Percentiles rank a stretch among this genome's conserved stretches.
Evolutionary conservation across 2,113 vertebrate species (phyloP).

Genomic region (Chlorodrepanis virens): DNA sequence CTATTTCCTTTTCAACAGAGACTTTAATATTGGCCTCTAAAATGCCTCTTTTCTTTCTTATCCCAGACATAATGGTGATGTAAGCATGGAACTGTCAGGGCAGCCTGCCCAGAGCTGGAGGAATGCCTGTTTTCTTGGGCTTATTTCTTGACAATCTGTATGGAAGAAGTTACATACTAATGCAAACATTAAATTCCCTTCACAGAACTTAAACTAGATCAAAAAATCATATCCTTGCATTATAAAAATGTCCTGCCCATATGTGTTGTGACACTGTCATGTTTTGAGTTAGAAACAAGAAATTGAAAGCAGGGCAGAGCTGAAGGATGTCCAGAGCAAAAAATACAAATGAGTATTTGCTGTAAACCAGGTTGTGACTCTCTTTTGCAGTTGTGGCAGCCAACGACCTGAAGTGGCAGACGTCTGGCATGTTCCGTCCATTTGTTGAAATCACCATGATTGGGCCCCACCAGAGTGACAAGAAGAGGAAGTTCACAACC

Average conservation of each 20-base stretch:
- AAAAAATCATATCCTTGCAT: background rate
- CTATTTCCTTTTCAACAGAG: background rate
- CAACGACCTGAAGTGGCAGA: slow-evolving; percentile 96
- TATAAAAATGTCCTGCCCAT: background rate
- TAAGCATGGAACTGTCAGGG: background rate
- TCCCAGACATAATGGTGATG: background rate
- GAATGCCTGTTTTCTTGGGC: background rate
- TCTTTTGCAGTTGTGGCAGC: slow-evolving; percentile 86
- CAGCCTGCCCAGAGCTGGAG: background rate
- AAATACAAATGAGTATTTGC: background rate
- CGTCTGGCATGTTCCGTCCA: slow-evolving; percentile 94
- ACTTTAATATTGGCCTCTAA: background rate
- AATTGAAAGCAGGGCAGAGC: background rate
- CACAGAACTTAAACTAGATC: background rate
- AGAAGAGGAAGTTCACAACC: slow-evolving; percentile 95
- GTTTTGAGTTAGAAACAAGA: background rate
- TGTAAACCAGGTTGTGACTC: slow-evolving; percentile 9
- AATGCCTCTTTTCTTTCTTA: background rate
- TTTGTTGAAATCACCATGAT: slow-evolving; percentile 95
- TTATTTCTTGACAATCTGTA: background rate
- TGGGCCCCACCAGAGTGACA: slow-evolving; percentile 94
- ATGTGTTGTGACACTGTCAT: rapidly evolving
- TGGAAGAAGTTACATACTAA: background rate
- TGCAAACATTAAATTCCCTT: background rate
- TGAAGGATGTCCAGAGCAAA: background rate